Conservation (phyloP, 2,113 vertebrate species). For the Stomatorhinus ivindoensis region DNA sequence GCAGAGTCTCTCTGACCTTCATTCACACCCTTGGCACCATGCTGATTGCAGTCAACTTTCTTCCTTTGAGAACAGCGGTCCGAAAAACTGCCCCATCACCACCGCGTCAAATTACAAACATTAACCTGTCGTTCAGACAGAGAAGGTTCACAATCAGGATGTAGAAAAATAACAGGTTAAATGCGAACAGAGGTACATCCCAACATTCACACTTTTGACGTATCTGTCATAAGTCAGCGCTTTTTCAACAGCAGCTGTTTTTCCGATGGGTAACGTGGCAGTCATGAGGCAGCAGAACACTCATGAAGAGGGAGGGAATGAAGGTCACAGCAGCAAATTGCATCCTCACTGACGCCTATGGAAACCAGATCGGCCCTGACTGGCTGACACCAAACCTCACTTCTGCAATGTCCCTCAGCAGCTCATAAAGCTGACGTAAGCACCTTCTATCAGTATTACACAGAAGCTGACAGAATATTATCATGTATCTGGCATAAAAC, state of each 20-base stretch:
- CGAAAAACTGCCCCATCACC: not conserved
- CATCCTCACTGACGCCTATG: conserved; percentile 14
- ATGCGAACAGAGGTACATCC: not conserved
- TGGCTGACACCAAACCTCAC: not conserved
- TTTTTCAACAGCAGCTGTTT: not conserved
- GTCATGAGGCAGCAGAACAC: not conserved
- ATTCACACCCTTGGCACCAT: not conserved
- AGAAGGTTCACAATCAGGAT: not conserved
- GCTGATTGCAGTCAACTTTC: not conserved
- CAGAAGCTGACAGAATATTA: not conserved
- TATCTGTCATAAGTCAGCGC: not conserved
- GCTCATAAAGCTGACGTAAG: not conserved
- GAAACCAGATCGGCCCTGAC: conserved; percentile 1
- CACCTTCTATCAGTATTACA: not conserved
- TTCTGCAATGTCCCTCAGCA: not conserved
- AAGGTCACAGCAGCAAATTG: not conserved
- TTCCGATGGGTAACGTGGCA: not conserved
- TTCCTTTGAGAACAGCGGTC: not conserved
- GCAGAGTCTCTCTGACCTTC: not conserved
- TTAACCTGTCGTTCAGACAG: not conserved
- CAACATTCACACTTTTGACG: not conserved
- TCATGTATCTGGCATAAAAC: not conserved
- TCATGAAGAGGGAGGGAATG: not conserved
- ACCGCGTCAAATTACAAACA: not conserved
- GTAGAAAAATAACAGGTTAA: not conserved